Conservation (phyloP, 2,888 invertebrate species). For the Epistrophe eligans region DNA sequence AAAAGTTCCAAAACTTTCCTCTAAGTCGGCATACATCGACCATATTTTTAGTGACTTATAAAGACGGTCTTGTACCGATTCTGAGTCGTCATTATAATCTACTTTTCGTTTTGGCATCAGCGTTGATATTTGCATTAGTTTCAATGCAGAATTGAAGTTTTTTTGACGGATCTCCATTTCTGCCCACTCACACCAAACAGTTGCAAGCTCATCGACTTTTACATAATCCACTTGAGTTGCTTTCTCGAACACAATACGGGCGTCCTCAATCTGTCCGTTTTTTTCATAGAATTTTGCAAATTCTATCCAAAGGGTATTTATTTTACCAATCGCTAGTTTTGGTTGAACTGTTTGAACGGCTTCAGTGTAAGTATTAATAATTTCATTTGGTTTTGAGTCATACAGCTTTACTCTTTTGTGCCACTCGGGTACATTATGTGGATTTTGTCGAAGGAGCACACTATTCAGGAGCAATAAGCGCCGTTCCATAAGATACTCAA, state of each 20-base stretch:
- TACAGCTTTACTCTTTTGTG: conserved; percentile 97
- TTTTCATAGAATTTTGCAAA: conserved; percentile 99
- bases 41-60: conserved; percentile 99
- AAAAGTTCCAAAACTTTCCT: conserved; percentile 99
- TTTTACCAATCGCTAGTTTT: conserved; percentile 96
- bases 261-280: conserved; percentile 96
- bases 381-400: conserved; percentile 97
- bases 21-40: conserved; percentile 99
- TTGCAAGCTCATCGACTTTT: conserved; percentile 98
- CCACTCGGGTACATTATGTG: conserved; percentile 99
- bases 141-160: conserved; percentile 94
- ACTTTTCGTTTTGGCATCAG: conserved; percentile 95
- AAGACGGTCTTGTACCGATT: conserved; percentile 96
- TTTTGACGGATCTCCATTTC: conserved; percentile 99
- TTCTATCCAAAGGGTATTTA: conserved; percentile 97
- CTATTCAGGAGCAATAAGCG: conserved; percentile 96
- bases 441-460: conserved; percentile 98
- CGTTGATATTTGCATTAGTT: conserved; percentile 97
- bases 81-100: conserved; percentile 95
- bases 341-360: conserved; percentile 99
- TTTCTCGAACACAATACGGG: conserved; percentile 97
- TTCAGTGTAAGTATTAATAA: conserved; percentile 98
- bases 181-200: conserved; percentile 99
- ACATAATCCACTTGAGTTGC: conserved; percentile 95
- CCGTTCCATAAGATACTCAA: conserved; percentile 98